Conservation (phyloP, 2,797 vertebrate species). For the Oceanodroma leucorhoa region DNA sequence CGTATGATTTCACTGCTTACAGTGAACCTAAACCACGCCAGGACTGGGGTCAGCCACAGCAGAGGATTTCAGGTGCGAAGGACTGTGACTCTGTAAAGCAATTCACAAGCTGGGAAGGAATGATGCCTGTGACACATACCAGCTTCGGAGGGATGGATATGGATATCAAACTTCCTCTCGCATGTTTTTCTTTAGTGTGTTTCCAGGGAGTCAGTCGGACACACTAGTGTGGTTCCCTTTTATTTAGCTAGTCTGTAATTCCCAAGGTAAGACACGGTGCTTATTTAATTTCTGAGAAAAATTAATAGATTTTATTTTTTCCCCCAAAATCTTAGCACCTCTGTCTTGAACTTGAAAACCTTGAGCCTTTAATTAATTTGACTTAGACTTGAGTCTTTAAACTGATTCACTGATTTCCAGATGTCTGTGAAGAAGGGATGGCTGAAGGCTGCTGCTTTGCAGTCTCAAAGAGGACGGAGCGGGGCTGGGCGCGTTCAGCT, state of each 20-base stretch:
- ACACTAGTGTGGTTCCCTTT: fast-evolving
- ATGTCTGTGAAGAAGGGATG: not conserved
- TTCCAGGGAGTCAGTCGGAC: not conserved
- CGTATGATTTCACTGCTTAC: not conserved
- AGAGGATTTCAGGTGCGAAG: not conserved
- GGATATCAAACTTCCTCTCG: not conserved
- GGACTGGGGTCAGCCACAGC: not conserved
- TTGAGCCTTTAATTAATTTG: not conserved
- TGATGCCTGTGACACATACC: not conserved
- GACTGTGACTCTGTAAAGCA: not conserved
- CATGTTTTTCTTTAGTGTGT: not conserved
- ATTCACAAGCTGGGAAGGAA: not conserved
- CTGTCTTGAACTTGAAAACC: not conserved
- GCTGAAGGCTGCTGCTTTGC: not conserved
- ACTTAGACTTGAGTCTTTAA: not conserved
- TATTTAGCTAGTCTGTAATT: no score
- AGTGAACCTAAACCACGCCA: not conserved
- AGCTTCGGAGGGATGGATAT: not conserved
- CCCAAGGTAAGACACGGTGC: not conserved
- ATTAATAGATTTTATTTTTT: not conserved
- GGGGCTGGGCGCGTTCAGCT: not conserved
- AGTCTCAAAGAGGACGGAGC: not conserved
- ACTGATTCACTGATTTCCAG: not conserved
- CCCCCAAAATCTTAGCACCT: not conserved
- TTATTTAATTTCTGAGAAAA: not conserved